Evolutionary conservation across 2,797 vertebrate genomes (phyloP), one percentile per base, ranked within the genome.

Genomic region (Podargus strigoides): DNA sequence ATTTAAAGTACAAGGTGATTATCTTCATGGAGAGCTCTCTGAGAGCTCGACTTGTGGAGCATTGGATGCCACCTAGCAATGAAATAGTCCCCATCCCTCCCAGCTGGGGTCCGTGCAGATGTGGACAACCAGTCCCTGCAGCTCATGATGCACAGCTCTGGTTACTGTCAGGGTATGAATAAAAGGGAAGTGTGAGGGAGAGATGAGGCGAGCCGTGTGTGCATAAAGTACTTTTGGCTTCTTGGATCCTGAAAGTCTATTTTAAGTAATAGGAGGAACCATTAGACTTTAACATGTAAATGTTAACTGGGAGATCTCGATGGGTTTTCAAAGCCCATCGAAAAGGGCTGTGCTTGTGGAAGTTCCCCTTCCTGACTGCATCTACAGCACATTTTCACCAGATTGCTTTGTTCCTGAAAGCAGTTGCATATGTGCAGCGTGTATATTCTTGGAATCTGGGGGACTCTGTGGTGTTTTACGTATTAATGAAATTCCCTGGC

Each of bases 381-480:
- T 47, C 30, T 44, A 14, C 14, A 39, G 62, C 27, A 4, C 18
- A 10, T 67, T 86, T 49, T 28, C 37, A 22, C 32, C 92, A 84
- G 70, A 5, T 19, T 81, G 66, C 86, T 93, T 62, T 77, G 63
- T 62, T 83, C 67, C 81, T 30, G 7, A 55, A 53, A 85, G 82
- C 70, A 82, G 67, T 63, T 41, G 4, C 74, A 24, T 42, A 2
- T 59, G 86, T 73, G 85, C 44, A 52, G 55, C 0, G 3, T 15
- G 82, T 62, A 1, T 89, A 68, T 87, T 91, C 94, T 83, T 83
- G 91, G 91, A 49, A 52, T 79, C 77, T 56, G 60, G 36, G 80
- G 70, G 59, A 41, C 37, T 82, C 36, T 5, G 2, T 23, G 46
- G 26, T 77, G 81, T 70, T 95, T 91, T 70, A 56, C 91, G 58